A percentile compares a stretch with the other conserved stretches of the same genome.
These are phyloP conservation scores for Dermolepida albohirtum DNA, from an alignment of 2,888 invertebrate species.

Conservation along the genomic window DNA sequence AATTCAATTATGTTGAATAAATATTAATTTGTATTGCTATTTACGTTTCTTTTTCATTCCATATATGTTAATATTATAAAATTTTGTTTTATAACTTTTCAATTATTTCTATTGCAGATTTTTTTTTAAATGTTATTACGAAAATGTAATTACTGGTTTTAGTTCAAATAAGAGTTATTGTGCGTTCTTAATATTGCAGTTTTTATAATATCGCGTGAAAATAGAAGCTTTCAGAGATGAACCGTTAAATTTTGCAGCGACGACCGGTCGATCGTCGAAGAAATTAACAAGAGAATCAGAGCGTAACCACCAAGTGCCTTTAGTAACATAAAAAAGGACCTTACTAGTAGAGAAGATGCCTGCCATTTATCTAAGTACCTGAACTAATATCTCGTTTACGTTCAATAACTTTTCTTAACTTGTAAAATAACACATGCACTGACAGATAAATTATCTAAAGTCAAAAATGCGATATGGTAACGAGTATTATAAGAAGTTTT, in stretches of 20 bases:
- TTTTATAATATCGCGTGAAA: neutral
- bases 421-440: too few relatives aligned
- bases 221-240: slow-evolving; percentile 5
- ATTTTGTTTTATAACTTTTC: too few relatives aligned
- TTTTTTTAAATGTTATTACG: too few relatives aligned
- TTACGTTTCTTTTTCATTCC: too few relatives aligned
- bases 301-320: slow-evolving; percentile 6
- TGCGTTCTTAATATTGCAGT: neutral
- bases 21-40: too few relatives aligned
- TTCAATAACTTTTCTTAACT: neutral
- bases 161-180: neutral
- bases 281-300: slow-evolving; percentile 16
- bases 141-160: too few relatives aligned
- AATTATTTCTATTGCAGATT: too few relatives aligned
- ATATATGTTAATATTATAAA: too few relatives aligned
- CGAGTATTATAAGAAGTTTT: too few relatives aligned
- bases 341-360: slow-evolving; percentile 3
- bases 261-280: slow-evolving; percentile 1
- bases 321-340: neutral
- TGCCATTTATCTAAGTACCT: slow-evolving; percentile 10
- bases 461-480: too few relatives aligned
- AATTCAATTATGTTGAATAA: too few relatives aligned
- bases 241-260: slow-evolving; percentile 26
- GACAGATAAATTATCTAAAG: neutral
- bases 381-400: neutral